Percentiles rank a stretch among this genome's conserved stretches.
These are phyloP conservation scores for Jaculus jaculus DNA, from an alignment of 2,113 vertebrate species.

Conservation along the genomic window DNA sequence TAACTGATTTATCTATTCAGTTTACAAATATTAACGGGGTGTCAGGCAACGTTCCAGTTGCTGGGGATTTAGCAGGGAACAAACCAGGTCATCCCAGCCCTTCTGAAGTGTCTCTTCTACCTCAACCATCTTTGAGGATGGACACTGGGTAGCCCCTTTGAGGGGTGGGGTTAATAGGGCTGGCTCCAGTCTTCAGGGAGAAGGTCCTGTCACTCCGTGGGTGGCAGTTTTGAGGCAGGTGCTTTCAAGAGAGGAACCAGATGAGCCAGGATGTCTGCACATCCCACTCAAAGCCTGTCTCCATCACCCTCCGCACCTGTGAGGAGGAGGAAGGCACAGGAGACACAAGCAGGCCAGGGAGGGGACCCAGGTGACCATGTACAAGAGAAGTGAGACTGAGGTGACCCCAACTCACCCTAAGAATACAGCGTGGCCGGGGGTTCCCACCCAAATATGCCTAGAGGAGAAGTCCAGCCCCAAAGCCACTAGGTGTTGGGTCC, in stretches of 20 bases:
- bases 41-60: conserved; percentile 62
- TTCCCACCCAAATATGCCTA: neutral
- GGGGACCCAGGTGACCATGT: neutral
- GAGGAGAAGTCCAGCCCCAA: neutral
- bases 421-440: too few species aligned
- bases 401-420: neutral
- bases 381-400: neutral
- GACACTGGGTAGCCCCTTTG: neutral
- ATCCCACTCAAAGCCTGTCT: neutral
- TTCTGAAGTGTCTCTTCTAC: conserved; percentile 56
- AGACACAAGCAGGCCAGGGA: neutral
- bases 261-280: neutral
- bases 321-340: neutral
- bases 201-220: neutral
- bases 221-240: neutral
- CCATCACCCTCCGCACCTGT: neutral
- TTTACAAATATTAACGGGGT: conserved; percentile 67
- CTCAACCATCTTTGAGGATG: conserved; percentile 8
- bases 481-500: neutral
- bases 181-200: neutral
- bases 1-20: conserved; percentile 60
- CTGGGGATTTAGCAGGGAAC: conserved; percentile 54
- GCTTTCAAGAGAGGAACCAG: neutral
- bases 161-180: neutral
- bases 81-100: conserved; percentile 46